phyloP scores from a whole-genome alignment of 1,140 invertebrate genomes.

The Macrostomum lignano region DNA sequence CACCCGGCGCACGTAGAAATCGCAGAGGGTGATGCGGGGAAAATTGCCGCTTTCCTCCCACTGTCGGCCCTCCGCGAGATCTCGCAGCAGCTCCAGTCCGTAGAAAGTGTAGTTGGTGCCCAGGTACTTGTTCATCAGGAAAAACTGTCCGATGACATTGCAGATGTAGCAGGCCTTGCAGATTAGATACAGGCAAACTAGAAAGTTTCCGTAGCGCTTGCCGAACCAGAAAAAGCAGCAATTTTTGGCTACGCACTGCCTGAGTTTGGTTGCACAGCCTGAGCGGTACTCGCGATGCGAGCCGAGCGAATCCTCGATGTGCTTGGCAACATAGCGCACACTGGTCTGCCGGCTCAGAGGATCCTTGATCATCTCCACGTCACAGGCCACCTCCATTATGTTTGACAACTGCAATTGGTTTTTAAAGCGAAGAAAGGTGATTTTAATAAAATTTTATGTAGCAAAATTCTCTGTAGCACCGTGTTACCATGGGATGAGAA shows the following conservation, averaged over 20 bases:
- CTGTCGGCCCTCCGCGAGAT: slow-evolving; percentile 5
- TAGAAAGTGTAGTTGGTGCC: slow-evolving; percentile 23
- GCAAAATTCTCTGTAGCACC: too few relatives aligned
- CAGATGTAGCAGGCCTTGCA: slow-evolving; percentile 30
- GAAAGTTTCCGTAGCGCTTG: slow-evolving; percentile 4
- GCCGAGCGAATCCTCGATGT: not conserved
- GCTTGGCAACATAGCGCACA: slow-evolving; percentile 2
- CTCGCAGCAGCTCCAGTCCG: slow-evolving; percentile 16
- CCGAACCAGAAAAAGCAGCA: slow-evolving; percentile 7
- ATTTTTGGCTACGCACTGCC: slow-evolving; percentile 1
- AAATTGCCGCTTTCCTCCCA: slow-evolving; percentile 7
- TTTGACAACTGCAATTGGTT: too few relatives aligned
- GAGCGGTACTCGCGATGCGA: not conserved
- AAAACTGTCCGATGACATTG: slow-evolving; percentile 31
- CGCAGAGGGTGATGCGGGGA: slow-evolving; percentile 12
- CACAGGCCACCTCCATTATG: slow-evolving; percentile 3
- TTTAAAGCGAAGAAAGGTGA: too few relatives aligned
- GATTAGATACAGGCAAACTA: slow-evolving; percentile 21
- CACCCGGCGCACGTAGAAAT: slow-evolving; percentile 11
- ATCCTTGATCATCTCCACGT: slow-evolving; percentile 5
- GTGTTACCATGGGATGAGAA: too few relatives aligned
- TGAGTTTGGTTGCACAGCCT: not conserved
- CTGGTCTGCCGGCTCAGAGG: not conserved
- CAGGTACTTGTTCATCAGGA: slow-evolving; percentile 30
- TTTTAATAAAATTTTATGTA: too few relatives aligned